Base-by-base conservation (phyloP, 2,888 invertebrate species). In the Bembecia ichneumoniformis region DNA sequence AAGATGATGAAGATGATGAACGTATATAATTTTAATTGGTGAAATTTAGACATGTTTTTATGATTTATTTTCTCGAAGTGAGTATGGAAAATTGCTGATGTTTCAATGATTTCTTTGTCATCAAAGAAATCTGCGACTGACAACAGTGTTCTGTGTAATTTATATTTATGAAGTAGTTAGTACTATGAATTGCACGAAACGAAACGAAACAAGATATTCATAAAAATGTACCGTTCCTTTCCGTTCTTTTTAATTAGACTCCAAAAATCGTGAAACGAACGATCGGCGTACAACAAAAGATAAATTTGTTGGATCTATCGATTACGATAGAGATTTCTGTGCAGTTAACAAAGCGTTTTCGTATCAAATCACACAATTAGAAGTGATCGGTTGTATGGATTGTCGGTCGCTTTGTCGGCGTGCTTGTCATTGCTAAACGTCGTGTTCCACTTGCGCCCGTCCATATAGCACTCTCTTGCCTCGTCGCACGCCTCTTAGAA, bases 341-440 rank as follows among this genome's bases (percentile, higher is more conserved):
- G 71, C 68, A 72, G 67, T 64, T 74, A 78, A 86, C 86, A 86
- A 84, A 78, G 81, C 74, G 77, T 82, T 84, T 83, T 82, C 72
- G 81, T 82, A 84, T 86, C 86, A 79, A 82, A 82, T 82, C 86
- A 78, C 78, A 87, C 87, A 86, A 87, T 87, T 87, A 87, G 77
- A 82, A 77, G 68, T 77, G 83, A 84, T 82, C 82, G 77, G 69
- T 62, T 71, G 75, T 77, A 67, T 71, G 67, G 68, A 58, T 62
- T 60, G 74, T 59, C 77, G 77, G 77, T 49, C 60, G 74, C 83
- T 84, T 83, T 83, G 84, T 82, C 86, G 84, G 82, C 73, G 62
- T 50, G 61, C 72, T 68, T 75, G 77, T 83, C 83, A 74, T 74
- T 79, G 74, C 62, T 49, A 47, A 49, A 43, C 66, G 58, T 60